Evolutionary conservation across 2,888 invertebrate species (phyloP), one percentile per base, ranked within the genome.

Genomic region (Isotomurus palustris): DNA sequence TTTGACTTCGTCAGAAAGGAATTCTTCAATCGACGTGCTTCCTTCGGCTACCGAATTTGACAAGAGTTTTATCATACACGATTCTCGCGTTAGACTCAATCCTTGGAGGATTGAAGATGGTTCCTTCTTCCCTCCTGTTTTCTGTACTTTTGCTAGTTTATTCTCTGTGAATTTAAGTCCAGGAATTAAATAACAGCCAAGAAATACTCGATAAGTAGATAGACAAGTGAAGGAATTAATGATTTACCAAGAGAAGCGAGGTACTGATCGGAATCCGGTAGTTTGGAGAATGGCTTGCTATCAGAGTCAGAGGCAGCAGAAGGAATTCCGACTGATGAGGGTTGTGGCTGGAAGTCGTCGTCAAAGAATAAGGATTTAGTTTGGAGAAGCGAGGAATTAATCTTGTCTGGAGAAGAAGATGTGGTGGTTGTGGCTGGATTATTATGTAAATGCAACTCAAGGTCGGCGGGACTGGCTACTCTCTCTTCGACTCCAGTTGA

Each of bases 231-330:
- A 28, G 27, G 29, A 45, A 28, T 53, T 29, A 41, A 19, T 3
- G 17, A 71, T 74, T 74, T 77, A 87, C 87, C 86, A 70, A 88
- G 79, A 65, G 81, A 76, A 60, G 83, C 82, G 53, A 87, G 76
- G 74, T 85, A 85, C 71, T 83, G 80, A 12, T 81, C 80, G 1
- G 85, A 86, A 72, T 83, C 83, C 0, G 82, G 80, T 53, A 85
- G 58, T 24, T 68, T 64, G 22, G 54, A 56, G 50, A 67, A 68
- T 29, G 71, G 72, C 24, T 24, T 45, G 3, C n/a, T 8, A 36
- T n/a, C n/a, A n/a, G n/a, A n/a, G n/a, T n/a, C 40, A 52, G 29
- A n/a, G n/a, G n/a, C n/a, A n/a, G n/a, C n/a, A n/a, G n/a, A n/a
- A n/a, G n/a, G n/a, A n/a, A n/a, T n/a, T n/a, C n/a, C n/a, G n/a